Evolutionary conservation across 2,113 vertebrate genomes (phyloP), one percentile per base, ranked within the genome.

Genomic region (Phrynocephalus versicolor): DNA sequence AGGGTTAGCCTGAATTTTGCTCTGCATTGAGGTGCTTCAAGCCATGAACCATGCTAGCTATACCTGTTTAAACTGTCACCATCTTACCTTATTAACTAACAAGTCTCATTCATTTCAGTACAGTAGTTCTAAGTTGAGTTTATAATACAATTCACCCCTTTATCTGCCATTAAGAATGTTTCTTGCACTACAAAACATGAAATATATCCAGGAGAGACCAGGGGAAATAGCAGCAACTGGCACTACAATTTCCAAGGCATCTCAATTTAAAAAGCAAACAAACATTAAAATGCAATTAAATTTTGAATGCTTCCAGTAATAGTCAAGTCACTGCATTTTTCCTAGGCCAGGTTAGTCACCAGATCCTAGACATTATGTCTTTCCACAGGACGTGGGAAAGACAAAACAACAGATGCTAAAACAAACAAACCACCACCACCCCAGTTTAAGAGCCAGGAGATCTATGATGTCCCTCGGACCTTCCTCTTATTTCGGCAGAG

Each of bases 371-470:
- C 41, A 7, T 64, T 30, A 69, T 85, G 88, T 90, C 86, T 72
- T 91, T 78, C 79, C 86, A 93, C 92, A 95, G 94, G 94, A 94
- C 91, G 89, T 84, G 60, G 85, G 84, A 83, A 92, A 93, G 92
- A 93, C 92, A 79, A 82, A 51, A 93, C 85, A 79, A 75, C 45
- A 79, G 25, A 92, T 87, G 90, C 82, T 88, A 27, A 18, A 21
- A 81, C 77, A 90, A 76, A 69, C 21, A 21, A 23, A 65, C 75
- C 72, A 8, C 33, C 41, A 39, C 39, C 64, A 51, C 45, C 45
- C 45, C 45, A 51, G 45, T 51, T 51, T 51, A 51, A 41, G n/a
- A n/a, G n/a, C n/a, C n/a, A n/a, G n/a, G n/a, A n/a, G n/a, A n/a
- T n/a, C n/a, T n/a, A n/a, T 19, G 13, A 18, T 72, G 45, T 72